Evolutionary conservation across 2,888 invertebrate genomes (phyloP).

Genomic region (Altica lythri): DNA sequence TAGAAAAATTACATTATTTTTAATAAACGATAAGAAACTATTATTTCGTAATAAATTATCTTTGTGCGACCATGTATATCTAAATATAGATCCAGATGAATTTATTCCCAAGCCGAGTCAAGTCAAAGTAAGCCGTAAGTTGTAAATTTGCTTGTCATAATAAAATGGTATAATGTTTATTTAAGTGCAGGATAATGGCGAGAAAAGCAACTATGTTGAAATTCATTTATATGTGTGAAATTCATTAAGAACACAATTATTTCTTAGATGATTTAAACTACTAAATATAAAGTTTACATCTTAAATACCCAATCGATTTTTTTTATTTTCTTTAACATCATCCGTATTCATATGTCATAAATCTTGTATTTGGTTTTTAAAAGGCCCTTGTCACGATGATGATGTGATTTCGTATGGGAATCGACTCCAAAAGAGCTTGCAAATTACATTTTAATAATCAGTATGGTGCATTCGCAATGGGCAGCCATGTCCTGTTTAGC

Average conservation of each 20-base stretch:
- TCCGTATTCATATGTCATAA: neutral
- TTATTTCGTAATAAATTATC: too few relatives aligned
- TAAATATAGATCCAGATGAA: slow-evolving; percentile 52
- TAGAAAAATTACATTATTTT: too few relatives aligned
- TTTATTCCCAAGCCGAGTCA: slow-evolving; percentile 25
- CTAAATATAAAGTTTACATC: too few relatives aligned
- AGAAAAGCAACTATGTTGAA: slow-evolving; percentile 12
- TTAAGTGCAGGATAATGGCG: slow-evolving; percentile 36
- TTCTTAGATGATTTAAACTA: too few relatives aligned
- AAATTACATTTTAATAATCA: slow-evolving; percentile 3
- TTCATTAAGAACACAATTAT: too few relatives aligned
- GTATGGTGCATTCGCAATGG: neutral
- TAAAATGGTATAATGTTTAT: slow-evolving; percentile 49
- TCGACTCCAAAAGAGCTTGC: neutral
- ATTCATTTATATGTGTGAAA: slow-evolving; percentile 4
- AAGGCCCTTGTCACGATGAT: neutral
- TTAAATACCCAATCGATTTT: too few relatives aligned
- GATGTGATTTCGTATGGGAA: neutral
- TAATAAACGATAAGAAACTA: too few relatives aligned
- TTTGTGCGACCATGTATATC: slow-evolving; percentile 26
- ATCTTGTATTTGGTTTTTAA: neutral
- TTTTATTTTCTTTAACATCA: too few relatives aligned
- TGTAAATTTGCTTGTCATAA: slow-evolving; percentile 52
- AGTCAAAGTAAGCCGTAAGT: slow-evolving; percentile 37
- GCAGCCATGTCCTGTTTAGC: neutral